Conservation (phyloP, 2,888 invertebrate species). For the Drosophila melanosoma region DNA sequence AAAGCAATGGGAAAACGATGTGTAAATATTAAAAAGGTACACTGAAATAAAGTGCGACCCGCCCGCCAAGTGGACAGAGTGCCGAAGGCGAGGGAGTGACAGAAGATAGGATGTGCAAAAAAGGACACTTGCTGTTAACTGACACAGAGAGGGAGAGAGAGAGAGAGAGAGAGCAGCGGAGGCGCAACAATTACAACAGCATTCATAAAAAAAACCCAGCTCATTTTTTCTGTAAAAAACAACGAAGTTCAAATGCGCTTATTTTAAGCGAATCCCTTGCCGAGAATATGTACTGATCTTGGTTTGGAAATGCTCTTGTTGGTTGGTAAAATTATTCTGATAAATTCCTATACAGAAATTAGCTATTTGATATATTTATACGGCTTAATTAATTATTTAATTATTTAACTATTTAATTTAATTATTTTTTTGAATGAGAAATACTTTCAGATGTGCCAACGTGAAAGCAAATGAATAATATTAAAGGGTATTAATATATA, state of each 20-base stretch:
- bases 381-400: too few species aligned
- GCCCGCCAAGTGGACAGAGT: background rate
- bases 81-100: background rate
- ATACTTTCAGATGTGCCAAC: background rate
- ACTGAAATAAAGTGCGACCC: conserved; percentile 34
- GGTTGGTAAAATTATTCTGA: background rate
- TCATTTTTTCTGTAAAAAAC: background rate
- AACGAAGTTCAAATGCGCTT: conserved; percentile 15
- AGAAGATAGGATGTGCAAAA: background rate
- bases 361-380: too few species aligned
- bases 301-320: background rate
- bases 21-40: conserved; percentile 63
- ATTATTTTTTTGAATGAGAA: background rate
- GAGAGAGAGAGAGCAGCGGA: conserved; percentile 15
- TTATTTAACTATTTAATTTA: too few species aligned
- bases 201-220: conserved; percentile 15
- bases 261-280: background rate
- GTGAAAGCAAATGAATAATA: background rate
- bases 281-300: background rate
- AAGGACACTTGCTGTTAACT: conserved; percentile 11
- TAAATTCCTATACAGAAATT: background rate
- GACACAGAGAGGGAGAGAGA: conserved; percentile 12
- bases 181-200: conserved; percentile 44
- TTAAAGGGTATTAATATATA: conserved; percentile 40
- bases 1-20: conserved; percentile 46